These are phyloP conservation scores for Phytoseiulus persimilis DNA, from an alignment of 2,888 invertebrate species.

Conservation along the genomic window DNA sequence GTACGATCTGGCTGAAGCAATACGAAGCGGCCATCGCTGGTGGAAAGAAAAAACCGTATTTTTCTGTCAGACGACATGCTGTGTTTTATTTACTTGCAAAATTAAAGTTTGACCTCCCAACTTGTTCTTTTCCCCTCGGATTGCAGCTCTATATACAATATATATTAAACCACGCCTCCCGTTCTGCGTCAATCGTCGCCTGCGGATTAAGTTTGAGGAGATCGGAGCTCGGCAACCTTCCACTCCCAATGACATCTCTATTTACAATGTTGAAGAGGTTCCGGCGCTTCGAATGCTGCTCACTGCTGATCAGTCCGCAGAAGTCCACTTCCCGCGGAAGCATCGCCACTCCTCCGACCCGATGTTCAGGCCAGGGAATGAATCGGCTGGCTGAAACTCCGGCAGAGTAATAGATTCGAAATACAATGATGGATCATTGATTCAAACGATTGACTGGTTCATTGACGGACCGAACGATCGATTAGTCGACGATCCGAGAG, in stretches of 20 bases:
- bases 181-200: neutral
- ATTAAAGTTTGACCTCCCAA: conserved; percentile 29
- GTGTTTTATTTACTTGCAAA: conserved; percentile 38
- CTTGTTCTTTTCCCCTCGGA: neutral
- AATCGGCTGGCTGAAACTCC: too few species aligned
- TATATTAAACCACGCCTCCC: neutral
- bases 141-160: neutral
- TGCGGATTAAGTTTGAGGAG: neutral
- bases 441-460: too few species aligned
- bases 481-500: too few species aligned
- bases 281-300: neutral
- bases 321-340: neutral
- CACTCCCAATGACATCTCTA: neutral
- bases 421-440: too few species aligned
- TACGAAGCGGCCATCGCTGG: neutral
- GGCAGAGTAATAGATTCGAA: too few species aligned
- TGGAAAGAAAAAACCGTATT: neutral
- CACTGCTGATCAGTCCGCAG: neutral
- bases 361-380: too few species aligned
- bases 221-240: neutral
- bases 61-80: conserved; percentile 34
- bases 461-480: too few species aligned
- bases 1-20: neutral
- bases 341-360: neutral
- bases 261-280: neutral